Evolutionary conservation across 1,140 invertebrate genomes (phyloP).

Genomic region (Chironomus striatipennis): DNA sequence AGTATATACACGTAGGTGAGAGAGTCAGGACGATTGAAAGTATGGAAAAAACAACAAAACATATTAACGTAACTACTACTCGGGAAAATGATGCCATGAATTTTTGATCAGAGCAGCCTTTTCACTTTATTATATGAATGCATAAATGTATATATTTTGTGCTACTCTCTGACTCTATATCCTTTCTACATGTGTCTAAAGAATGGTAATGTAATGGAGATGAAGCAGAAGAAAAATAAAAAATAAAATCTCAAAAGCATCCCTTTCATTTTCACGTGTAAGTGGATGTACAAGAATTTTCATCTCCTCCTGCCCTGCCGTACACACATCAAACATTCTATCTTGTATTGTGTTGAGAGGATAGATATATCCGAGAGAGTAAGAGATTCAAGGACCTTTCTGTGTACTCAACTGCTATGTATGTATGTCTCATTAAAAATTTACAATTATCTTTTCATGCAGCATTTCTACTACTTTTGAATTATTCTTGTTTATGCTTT

Average conservation of each 20-base stretch:
- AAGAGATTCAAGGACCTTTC: too few species aligned
- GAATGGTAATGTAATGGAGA: neutral
- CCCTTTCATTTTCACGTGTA: neutral
- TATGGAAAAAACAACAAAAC: neutral
- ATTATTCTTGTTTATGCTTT: too few species aligned
- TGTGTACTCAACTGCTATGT: too few species aligned
- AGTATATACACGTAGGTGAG: too few species aligned
- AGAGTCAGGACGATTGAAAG: too few species aligned
- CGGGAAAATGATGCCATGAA: slow-evolving; percentile 22
- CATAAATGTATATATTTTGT: slow-evolving; percentile 4
- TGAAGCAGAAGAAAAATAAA: neutral
- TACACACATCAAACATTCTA: too few species aligned
- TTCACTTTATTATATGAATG: slow-evolving; percentile 14
- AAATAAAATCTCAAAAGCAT: neutral
- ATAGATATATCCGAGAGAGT: too few species aligned
- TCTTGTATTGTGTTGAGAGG: too few species aligned
- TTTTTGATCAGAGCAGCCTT: slow-evolving; percentile 10
- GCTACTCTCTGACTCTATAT: neutral
- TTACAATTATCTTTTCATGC: slow-evolving; percentile 5
- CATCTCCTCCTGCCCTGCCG: neutral
- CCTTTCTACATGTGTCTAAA: neutral
- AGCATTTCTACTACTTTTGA: neutral
- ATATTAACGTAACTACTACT: slow-evolving; percentile 14
- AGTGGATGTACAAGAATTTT: neutral
- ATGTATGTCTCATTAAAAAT: slow-evolving; percentile 1